Evolutionary conservation across 2,888 invertebrate species (phyloP), one percentile per base, ranked within the genome.

Genomic region (Tromatobia lineatoria): DNA sequence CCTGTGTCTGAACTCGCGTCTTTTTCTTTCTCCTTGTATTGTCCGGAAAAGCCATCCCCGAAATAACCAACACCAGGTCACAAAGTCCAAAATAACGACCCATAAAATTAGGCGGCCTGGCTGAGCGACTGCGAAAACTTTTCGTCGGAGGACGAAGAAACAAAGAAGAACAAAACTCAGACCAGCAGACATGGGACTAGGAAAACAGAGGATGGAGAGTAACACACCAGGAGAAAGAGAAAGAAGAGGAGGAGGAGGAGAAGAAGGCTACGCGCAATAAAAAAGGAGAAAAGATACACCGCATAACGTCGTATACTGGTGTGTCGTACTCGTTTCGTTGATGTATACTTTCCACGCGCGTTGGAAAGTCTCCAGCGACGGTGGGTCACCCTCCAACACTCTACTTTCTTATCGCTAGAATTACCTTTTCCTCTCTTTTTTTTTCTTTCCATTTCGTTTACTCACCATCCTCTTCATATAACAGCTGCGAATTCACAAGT

Each of bases 81-180:
- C 70, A 23, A 54, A 54, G 74, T 42, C 78, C 69, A 67, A 82
- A 85, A 86, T 85, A 86, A 86, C 83, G 86, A 86, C 81, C 79
- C 86, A 82, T 86, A 85, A 85, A 86, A 86, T 86, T 86, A 86
- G 83, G 71, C 78, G 76, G 42, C 75, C 76, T 50, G 52, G 69
- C 57, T 71, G 54, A 61, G 47, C 47, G 69, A 71, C 81, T 70
- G 75, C 42, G 71, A 71, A 81, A 85, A 85, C 45, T 85, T 85
- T 81, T 71, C 77, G 18, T 18, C 66, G 18, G 29, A 23, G 67
- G 25, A 34, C 38, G 10, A 29, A 52, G 38, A 59, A 47, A 38
- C 47, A 66, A 50, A 20, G 34, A 23, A 15, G 11, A 10, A 3
- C 1, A 7, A 66, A 59, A 59, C 74, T 69, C 57, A 20, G 38